Percentiles rank a stretch among this genome's conserved stretches.
Evolutionary conservation across 2,113 vertebrate genomes (phyloP).

Genomic region (Oenanthe melanoleuca): DNA sequence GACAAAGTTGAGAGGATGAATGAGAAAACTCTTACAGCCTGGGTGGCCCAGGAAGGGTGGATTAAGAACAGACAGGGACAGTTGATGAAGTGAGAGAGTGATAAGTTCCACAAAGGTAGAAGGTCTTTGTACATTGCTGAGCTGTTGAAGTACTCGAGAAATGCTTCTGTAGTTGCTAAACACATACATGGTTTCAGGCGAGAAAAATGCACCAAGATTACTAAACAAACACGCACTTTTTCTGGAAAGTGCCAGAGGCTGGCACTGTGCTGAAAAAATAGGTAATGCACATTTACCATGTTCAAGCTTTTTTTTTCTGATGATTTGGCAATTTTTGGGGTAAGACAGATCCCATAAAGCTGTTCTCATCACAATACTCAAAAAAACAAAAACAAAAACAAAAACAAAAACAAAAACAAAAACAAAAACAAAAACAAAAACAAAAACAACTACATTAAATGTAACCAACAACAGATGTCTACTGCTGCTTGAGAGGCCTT

Average conservation of each 20-base stretch:
- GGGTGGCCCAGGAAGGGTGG: background rate
- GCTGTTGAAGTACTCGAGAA: background rate
- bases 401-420: no score
- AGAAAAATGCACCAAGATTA: background rate
- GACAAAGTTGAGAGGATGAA: background rate
- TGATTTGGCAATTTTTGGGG: background rate
- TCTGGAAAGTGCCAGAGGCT: background rate
- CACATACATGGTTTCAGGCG: background rate
- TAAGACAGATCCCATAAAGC: background rate
- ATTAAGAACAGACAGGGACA: background rate
- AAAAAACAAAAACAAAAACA: no score
- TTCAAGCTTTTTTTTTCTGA: background rate
- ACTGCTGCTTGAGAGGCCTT: background rate
- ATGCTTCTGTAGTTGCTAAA: background rate
- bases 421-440: no score
- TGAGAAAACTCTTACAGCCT: background rate
- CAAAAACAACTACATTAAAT: background rate
- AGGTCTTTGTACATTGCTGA: background rate
- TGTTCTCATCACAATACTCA: background rate
- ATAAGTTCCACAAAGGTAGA: background rate
- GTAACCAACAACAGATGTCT: background rate
- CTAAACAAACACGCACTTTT: background rate
- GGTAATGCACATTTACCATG: fast-evolving
- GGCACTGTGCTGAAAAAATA: background rate
- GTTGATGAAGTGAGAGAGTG: background rate